Base-by-base conservation (phyloP, 2,888 invertebrate genomes). In the Aphodius sticticus region DNA sequence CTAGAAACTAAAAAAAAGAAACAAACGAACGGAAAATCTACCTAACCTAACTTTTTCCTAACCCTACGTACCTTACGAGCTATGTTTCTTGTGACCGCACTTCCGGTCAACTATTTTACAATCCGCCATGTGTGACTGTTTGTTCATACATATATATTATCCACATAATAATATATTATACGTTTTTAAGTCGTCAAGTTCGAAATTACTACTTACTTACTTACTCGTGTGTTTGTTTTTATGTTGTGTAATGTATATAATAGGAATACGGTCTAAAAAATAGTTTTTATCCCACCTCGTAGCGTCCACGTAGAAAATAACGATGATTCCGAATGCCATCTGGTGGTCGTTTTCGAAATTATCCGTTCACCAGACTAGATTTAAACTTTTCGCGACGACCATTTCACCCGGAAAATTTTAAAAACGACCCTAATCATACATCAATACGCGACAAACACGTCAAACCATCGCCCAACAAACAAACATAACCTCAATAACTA, bases 101-200 rank as follows among this genome's bases (percentile, higher is more conserved):
- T 2, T 12, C 12, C 53, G 53, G 53, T 53, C 12, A 53, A 53
- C 7, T 53, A 53, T 53, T 72, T 72, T 70, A 16, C 70, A 26
- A 70, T 70, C 9, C 70, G n/a, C 70, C 70, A 5, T 53, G 9
- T 53, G 53, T 12, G 53, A 53, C 53, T 69, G 69, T 70, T 37
- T 16, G 69, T 26, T 35, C 70, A 71, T 77, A 70, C 70, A 77
- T 71, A 71, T 70, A 77, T 38, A 38, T 36, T 78, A 80, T 77
- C 78, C 80, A 81, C 81, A 86, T 86, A 84, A 82, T 84, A 84
- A 85, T 86, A 86, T 86, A 87, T 86, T 53, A 1, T 53, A 9
- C 53, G 84, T 84, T 83, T n/a, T 83, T 85, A 85, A 81, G 86
- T 81, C 77, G 79, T 79, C 80, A 85, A 81, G 26, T 80, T 78